phyloP scores from a whole-genome alignment of 2,113 vertebrate species.

The Dendropsophus ebraccatus region DNA sequence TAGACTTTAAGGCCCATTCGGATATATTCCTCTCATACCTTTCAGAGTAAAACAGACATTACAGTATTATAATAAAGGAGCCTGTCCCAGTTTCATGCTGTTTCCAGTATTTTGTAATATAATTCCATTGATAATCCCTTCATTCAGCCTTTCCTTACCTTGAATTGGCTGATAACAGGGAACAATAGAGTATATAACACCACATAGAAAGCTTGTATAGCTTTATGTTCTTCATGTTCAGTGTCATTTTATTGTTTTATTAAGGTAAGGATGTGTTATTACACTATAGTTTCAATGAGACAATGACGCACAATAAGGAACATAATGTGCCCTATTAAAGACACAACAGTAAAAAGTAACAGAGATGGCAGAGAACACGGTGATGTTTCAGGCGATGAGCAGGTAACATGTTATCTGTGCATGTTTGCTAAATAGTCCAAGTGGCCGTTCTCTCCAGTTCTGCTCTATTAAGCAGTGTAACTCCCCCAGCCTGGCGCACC shows the following conservation, averaged over 20 bases:
- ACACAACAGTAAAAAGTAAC: background rate
- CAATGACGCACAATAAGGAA: background rate
- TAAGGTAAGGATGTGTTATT: background rate
- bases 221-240: no score
- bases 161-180: background rate
- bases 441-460: background rate
- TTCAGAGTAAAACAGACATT: no score
- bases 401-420: background rate
- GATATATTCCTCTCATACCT: no score
- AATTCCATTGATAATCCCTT: no score
- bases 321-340: background rate
- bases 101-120: no score
- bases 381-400: background rate
- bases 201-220: background rate
- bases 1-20: no score
- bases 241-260: background rate
- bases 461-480: constrained; percentile 15
- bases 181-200: background rate
- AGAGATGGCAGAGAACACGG: background rate
- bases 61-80: no score
- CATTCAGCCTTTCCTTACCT: background rate
- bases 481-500: background rate
- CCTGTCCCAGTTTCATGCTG: no score
- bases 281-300: background rate
- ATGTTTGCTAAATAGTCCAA: background rate